Evolutionary conservation across 1,140 invertebrate species (phyloP).

Genomic region (Condylostylus longicornis): DNA sequence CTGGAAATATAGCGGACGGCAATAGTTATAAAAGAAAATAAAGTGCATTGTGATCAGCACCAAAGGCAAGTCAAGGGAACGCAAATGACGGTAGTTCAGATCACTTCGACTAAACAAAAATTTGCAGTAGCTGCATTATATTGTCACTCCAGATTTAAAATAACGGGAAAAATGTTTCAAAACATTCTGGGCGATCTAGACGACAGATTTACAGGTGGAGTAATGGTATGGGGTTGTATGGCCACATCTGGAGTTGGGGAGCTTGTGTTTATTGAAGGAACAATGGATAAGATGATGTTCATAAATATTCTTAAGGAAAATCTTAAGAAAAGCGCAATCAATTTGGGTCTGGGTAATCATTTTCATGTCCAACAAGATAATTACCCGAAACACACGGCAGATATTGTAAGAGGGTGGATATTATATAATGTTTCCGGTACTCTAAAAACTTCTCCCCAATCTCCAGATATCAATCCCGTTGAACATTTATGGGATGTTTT

Average conservation of each 20-base stretch:
- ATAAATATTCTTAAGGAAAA: constrained; percentile 13
- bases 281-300: constrained; percentile 9
- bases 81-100: no score
- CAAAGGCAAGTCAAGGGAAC: no score
- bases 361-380: constrained; percentile 8
- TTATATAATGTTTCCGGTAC: constrained; percentile 8
- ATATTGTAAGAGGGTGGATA: constrained; percentile 14
- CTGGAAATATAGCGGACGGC: no score
- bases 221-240: constrained; percentile 29
- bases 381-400: constrained; percentile 18
- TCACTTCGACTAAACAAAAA: no score
- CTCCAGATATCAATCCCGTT: constrained; percentile 16
- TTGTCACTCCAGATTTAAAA: no score
- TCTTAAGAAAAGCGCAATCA: constrained; percentile 10
- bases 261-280: constrained; percentile 14
- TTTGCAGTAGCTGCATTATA: no score
- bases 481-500: constrained; percentile 21
- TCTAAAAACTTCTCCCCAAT: constrained; percentile 20
- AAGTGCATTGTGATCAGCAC: no score
- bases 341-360: constrained; percentile 4
- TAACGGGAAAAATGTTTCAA: no score
- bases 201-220: no score
- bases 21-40: no score
- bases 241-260: constrained; percentile 13
- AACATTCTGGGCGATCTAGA: no score